A percentile compares a stretch with the other conserved stretches of the same genome.
phyloP scores from a whole-genome alignment of 2,113 vertebrate genomes.

The Crotalus viridis region DNA sequence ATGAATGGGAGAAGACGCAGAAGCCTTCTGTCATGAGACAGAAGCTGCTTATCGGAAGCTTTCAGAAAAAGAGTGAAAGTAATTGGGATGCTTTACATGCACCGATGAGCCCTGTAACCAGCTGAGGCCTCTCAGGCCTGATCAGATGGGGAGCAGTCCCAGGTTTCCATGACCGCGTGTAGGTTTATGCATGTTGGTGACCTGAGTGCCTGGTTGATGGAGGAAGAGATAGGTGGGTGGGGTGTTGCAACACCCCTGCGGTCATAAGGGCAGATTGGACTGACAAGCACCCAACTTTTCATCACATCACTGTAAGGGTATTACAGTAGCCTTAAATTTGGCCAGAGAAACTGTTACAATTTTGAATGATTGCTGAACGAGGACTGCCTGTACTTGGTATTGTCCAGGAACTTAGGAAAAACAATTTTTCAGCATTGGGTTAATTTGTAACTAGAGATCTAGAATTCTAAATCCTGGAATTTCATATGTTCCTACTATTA shows the following conservation, averaged over 20 bases:
- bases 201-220: not conserved
- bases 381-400: not conserved
- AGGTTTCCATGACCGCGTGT: not conserved
- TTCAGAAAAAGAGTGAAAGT: not conserved
- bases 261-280: not conserved
- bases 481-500: not conserved
- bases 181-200: not conserved
- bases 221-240: not conserved
- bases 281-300: not conserved
- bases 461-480: not conserved
- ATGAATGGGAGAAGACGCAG: not conserved
- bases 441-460: not conserved
- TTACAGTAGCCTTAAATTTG: not conserved
- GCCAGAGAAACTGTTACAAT: not conserved
- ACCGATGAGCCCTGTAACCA: not conserved
- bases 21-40: not conserved
- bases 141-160: not conserved
- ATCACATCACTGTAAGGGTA: not conserved
- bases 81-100: not conserved
- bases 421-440: not conserved
- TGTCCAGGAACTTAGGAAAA: not conserved
- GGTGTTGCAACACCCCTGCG: not conserved
- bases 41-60: not conserved
- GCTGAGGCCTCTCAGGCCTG: not conserved
- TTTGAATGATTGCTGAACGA: not conserved